These are phyloP conservation scores for Lepidurus apus DNA, from an alignment of 1,140 invertebrate species.

Conservation along the genomic window DNA sequence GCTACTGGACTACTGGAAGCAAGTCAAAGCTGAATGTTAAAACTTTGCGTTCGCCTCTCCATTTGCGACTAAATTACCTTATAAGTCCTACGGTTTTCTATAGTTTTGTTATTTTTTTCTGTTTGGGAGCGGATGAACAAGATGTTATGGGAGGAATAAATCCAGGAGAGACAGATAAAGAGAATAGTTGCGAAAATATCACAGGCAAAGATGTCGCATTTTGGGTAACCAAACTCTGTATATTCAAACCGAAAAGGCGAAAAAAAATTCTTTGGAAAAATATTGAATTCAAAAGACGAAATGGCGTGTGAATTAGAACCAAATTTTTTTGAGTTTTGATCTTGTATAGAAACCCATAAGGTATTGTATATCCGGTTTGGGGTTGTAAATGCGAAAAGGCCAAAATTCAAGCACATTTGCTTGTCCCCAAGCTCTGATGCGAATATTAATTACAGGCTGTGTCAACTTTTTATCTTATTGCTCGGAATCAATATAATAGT, in stretches of 20 bases:
- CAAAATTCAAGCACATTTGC: conserved; percentile 22
- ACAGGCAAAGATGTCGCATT: conserved; percentile 21
- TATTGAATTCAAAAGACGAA: background rate
- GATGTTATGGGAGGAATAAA: background rate
- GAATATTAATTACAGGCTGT: conserved; percentile 22
- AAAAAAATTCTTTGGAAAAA: background rate
- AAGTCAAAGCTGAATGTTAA: background rate
- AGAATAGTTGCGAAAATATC: conserved; percentile 1
- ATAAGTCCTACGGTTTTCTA: background rate
- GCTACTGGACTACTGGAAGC: background rate
- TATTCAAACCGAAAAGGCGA: conserved; percentile 1
- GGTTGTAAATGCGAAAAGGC: conserved; percentile 21
- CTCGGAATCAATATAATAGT: conserved; percentile 19
- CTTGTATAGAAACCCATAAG: conserved; percentile 22
- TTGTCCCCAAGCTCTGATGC: conserved; percentile 17
- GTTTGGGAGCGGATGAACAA: background rate
- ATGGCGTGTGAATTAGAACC: background rate
- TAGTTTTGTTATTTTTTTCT: background rate
- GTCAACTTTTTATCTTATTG: conserved; percentile 11
- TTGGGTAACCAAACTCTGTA: conserved; percentile 7
- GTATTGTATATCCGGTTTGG: conserved; percentile 17
- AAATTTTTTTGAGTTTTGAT: background rate
- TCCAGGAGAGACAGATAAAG: background rate
- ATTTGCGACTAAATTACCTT: background rate
- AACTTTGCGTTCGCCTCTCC: background rate